Base-by-base conservation (phyloP, 2,797 vertebrate genomes). In the Margarornis squamiger region DNA sequence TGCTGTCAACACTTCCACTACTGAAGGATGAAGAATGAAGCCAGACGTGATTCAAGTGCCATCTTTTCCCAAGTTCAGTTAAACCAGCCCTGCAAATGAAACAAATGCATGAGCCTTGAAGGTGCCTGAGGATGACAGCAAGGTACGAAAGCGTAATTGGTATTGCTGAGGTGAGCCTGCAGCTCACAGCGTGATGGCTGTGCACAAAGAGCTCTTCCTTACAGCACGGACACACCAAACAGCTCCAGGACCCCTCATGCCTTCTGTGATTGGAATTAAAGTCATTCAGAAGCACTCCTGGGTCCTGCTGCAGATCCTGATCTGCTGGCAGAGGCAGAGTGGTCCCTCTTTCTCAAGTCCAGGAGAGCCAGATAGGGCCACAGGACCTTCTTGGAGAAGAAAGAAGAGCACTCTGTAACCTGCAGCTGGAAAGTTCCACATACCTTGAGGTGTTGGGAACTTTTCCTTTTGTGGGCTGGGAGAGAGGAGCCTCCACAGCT, bases 1-100 rank as follows among this genome's bases (percentile, higher is more conserved):
- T 57, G 84, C 90, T 94, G 79, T 93, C 93, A 94, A 84, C 76
- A 67, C 55, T 73, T 93, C 51, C 48, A 61, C 61, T 54, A 8
- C 49, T 65, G 82, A 87, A 85, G 79, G 66, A 62, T 2, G 12
- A 88, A 86, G 63, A 94, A 77, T 16, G 70, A 90, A 92, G 72
- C 36, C 71, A 79, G 84, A 85, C 2, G 1, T 65, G 78, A 78
- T 61, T 76, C 61, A 93, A 71, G 83, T 77, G 54, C 63, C 91
- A 88, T 52, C 86, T 95, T 88, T 71, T 67, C 62, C 83, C 57
- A 39, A 82, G 74, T 52, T 87, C 86, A 65, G 73, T 38, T 93
- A 86, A 82, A 93, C 43, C 18, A 83, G 22, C 27, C 71, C 59
- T 63, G 78, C 36, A 91, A 94, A 81, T 58, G 51, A 91, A 93